phyloP scores from a whole-genome alignment of 2,113 vertebrate species.

The Lamprotornis superbus region DNA sequence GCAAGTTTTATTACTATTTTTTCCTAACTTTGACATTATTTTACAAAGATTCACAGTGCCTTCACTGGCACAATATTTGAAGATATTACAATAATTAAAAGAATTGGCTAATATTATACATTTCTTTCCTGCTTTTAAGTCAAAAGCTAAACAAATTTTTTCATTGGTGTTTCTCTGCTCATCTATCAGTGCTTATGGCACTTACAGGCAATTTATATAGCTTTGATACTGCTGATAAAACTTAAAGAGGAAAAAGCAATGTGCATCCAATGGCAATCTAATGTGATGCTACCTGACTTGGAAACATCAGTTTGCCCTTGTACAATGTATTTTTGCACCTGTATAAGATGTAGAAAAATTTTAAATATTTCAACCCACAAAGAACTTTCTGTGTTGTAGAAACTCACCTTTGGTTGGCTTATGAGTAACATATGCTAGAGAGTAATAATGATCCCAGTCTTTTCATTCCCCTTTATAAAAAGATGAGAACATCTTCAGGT shows the following conservation, averaged over 20 bases:
- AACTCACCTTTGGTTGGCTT: neutral
- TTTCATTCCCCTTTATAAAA: neutral
- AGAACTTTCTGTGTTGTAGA: neutral
- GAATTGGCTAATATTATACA: neutral
- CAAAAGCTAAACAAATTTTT: neutral
- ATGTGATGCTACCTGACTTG: neutral
- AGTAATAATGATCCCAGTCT: neutral
- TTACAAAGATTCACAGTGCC: neutral
- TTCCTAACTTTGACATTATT: neutral
- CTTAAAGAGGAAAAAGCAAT: neutral
- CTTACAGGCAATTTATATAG: neutral
- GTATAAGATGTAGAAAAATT: neutral
- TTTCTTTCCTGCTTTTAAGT: neutral
- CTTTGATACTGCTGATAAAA: neutral
- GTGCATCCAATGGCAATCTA: neutral
- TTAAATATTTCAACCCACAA: neutral
- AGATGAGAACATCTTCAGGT: neutral
- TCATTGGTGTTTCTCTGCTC: neutral
- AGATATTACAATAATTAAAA: neutral
- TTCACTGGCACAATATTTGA: neutral
- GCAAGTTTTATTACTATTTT: neutral
- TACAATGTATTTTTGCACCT: neutral
- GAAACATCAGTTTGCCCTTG: neutral
- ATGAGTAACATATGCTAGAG: neutral
- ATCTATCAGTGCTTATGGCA: neutral